Evolutionary conservation across 2,888 invertebrate genomes (phyloP).

Genomic region (Anoplius nigerrimus): DNA sequence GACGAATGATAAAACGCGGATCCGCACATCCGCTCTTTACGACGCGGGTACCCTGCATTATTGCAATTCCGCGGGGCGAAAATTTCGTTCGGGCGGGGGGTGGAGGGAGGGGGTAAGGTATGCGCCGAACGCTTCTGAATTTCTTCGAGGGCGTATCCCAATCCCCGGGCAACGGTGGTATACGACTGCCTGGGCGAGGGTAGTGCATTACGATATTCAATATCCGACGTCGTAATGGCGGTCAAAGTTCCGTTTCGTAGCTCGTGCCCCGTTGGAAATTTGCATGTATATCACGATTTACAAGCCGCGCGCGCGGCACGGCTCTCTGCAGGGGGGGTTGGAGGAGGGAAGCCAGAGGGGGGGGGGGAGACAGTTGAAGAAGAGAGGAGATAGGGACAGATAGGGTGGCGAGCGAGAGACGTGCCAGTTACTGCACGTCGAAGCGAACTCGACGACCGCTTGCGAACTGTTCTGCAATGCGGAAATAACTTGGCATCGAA

Average conservation of each 20-base stretch:
- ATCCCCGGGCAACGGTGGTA: conserved; percentile 29
- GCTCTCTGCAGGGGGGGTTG: too few species aligned
- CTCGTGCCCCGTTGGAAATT: conserved; percentile 45
- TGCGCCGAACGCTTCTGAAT: conserved; percentile 30
- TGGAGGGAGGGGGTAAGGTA: too few species aligned
- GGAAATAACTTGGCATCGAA: conserved; percentile 27
- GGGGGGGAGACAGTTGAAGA: neutral
- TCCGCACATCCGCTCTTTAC: too few species aligned
- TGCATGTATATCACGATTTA: conserved; percentile 62
- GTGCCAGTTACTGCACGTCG: conserved; percentile 4
- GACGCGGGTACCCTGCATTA: too few species aligned
- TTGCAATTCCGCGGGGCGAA: too few species aligned
- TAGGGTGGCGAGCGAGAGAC: neutral
- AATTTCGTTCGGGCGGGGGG: too few species aligned
- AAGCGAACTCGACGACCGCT: neutral
- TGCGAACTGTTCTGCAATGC: conserved; percentile 19
- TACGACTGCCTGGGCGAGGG: conserved; percentile 38
- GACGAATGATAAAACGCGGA: too few species aligned
- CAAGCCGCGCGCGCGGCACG: conserved; percentile 1
- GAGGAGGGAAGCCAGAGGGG: conserved; percentile 31
- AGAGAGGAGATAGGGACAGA: neutral
- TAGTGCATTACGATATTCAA: conserved; percentile 55
- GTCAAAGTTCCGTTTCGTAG: conserved; percentile 56
- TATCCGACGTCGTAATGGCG: conserved; percentile 56
- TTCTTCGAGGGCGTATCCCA: conserved; percentile 49